Conservation (phyloP, 2,113 vertebrate species). For the Hystrix brachyura region DNA sequence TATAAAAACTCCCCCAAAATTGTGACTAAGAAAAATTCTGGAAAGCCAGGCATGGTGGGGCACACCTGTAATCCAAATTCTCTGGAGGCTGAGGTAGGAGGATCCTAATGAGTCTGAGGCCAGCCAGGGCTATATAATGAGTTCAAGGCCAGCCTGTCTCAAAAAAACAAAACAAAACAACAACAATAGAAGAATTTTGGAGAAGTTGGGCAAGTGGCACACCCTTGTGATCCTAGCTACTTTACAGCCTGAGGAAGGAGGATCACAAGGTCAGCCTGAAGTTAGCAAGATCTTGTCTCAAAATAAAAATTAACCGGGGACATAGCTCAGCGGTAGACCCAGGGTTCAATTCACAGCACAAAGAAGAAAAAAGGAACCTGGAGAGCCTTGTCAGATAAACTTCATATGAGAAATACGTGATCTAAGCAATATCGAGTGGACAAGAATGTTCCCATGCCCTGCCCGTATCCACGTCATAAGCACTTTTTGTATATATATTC, state of each 20-base stretch:
- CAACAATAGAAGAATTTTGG: background rate
- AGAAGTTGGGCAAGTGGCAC: background rate
- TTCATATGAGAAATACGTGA: background rate
- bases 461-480: background rate
- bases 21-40: background rate
- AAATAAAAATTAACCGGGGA: background rate
- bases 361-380: background rate
- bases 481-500: background rate
- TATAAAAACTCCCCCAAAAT: background rate
- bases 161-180: background rate
- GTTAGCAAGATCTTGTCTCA: background rate
- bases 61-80: background rate
- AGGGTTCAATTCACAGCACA: background rate
- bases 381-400: background rate
- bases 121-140: background rate
- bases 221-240: background rate
- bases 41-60: background rate
- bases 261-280: background rate
- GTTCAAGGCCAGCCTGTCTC: background rate
- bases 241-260: background rate
- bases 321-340: background rate
- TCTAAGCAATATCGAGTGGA: background rate
- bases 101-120: background rate
- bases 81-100: background rate
- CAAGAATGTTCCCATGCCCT: background rate